phyloP scores from a whole-genome alignment of 2,113 vertebrate species.

The Acrocephalus arundinaceus region DNA sequence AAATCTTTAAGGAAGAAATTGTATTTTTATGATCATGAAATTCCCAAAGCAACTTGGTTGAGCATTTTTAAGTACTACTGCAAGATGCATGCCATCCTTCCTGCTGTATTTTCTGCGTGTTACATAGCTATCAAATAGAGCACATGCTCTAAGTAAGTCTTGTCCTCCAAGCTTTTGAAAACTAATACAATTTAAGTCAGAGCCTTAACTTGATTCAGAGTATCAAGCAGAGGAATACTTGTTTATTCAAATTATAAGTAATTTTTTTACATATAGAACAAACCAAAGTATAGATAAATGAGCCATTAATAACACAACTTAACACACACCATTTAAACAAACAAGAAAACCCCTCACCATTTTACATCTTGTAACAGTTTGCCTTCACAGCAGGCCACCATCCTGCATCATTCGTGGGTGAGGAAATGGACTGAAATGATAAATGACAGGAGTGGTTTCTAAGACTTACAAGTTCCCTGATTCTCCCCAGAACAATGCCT shows the following conservation, averaged over 20 bases:
- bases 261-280: not conserved
- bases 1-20: not conserved
- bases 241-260: not conserved
- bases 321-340: not conserved
- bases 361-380: not conserved
- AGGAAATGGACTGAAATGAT: not conserved
- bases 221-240: not conserved
- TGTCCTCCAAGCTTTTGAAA: not conserved
- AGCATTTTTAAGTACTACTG: not conserved
- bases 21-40: not conserved
- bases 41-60: not conserved
- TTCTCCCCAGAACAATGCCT: not conserved
- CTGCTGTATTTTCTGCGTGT: not conserved
- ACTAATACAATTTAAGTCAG: not conserved
- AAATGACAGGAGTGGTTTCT: not conserved
- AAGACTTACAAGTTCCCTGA: not conserved
- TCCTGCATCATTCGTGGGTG: not conserved
- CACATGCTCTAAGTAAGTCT: not conserved
- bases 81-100: not conserved
- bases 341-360: not conserved
- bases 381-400: not conserved
- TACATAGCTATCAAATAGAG: not conserved
- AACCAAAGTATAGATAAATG: not conserved
- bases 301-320: not conserved
- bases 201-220: not conserved